A percentile compares a stretch with the other conserved stretches of the same genome.
phyloP scores from a whole-genome alignment of 2,888 invertebrate genomes.

The Microctonus hyperodae region DNA sequence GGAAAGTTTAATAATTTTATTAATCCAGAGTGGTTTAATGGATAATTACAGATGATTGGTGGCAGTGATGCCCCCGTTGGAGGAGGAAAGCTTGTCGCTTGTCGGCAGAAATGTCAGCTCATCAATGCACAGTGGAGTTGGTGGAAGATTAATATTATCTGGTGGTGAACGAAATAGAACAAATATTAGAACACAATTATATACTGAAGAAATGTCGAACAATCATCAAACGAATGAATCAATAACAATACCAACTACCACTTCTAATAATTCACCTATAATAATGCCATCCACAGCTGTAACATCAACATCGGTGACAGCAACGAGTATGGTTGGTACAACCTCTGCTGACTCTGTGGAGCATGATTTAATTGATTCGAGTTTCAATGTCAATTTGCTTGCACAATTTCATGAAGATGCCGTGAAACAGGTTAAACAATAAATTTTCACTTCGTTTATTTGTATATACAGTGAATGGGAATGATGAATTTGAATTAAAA shows the following conservation, averaged over 20 bases:
- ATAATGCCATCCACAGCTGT: constrained; percentile 48
- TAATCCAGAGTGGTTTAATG: too few relatives aligned
- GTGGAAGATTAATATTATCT: constrained; percentile 35
- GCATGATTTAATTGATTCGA: constrained; percentile 68
- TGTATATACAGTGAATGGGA: too few relatives aligned
- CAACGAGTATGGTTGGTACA: constrained; percentile 40
- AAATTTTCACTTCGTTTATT: too few relatives aligned
- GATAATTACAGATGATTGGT: constrained; percentile 55
- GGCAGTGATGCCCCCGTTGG: constrained; percentile 67
- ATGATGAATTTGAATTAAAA: too few relatives aligned
- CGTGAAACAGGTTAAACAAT: constrained; percentile 71
- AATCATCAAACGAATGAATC: constrained; percentile 32
- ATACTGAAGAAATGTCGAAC: constrained; percentile 64
- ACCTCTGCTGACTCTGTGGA: constrained; percentile 59
- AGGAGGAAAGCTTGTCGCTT: constrained; percentile 68
- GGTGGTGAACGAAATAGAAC: constrained; percentile 44
- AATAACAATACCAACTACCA: constrained; percentile 7
- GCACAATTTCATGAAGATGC: constrained; percentile 83
- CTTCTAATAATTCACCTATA: constrained; percentile 20
- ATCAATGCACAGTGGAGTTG: constrained; percentile 39
- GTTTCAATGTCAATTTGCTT: constrained; percentile 68
- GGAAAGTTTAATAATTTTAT: too few relatives aligned
- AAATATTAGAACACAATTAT: constrained; percentile 56
- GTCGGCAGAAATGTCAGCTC: constrained; percentile 53
- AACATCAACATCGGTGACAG: constrained; percentile 36